Evolutionary conservation across 2,113 vertebrate genomes (phyloP), one percentile per base, ranked within the genome.

Genomic region (Anguilla japonica): DNA sequence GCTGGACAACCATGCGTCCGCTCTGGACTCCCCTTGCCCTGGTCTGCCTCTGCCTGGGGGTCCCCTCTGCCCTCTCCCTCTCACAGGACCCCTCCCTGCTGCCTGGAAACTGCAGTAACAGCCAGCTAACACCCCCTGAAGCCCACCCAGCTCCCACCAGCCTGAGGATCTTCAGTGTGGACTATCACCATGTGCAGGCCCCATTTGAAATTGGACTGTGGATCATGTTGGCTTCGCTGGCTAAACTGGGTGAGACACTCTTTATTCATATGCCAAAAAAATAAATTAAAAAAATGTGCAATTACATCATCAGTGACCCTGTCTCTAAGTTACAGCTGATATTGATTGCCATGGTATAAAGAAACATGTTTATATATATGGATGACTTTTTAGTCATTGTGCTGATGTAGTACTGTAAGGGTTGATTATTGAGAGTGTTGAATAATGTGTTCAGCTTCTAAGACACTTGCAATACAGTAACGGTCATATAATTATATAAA

Each of bases 201-300:
- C 96, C 96, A 53, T 97, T 97, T 79, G 96, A 96, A 90, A 97
- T 97, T 22, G 96, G 96, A 0, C 91, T 97, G 88, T 97, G 96
- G 96, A 97, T 97, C 91, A 96, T 97, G 96, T 90, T 97, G 88
- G 96, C 95, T 0, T 97, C 96, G 20, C 89, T 97, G 90, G 97
- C 96, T 87, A 97, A 97, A 87, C 96, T 97, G 91, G 95, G 96
- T 97, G 85, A 93, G 94, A 60, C 41, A 1, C 29, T 78, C 46
- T 20, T 84, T 34, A 14, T 26, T 84, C 22, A 22, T 16, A 22
- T 22, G 26, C 16, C 13, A 41, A 34, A 60, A 39, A 57, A 57
- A 39, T 6, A 7, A 14, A 22, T 3, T 22, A 3, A 3, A 71
- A 26, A 71, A 71, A 71, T n/a, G 15, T 63, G 3, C 60, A 20